Conservation (phyloP, 37 sponge, comb jelly and placozoan genomes). For the Axinella damicornis region DNA sequence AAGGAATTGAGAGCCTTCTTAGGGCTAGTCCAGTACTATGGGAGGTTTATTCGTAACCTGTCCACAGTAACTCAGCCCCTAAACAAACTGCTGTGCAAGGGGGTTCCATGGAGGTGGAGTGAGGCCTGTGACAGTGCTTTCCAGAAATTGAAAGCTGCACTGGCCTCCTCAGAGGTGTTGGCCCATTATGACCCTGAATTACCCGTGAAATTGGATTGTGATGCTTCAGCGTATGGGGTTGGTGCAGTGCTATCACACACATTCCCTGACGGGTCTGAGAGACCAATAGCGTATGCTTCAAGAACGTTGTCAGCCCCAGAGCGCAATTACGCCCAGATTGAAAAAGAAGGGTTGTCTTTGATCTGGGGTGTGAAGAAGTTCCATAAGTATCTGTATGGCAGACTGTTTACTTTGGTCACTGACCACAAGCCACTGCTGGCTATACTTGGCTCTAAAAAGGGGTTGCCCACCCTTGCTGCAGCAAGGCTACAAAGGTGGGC, state of each 20-base stretch:
- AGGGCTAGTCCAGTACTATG: conserved; percentile 10
- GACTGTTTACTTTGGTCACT: conserved; percentile 11
- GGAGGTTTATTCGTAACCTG: conserved; percentile 1
- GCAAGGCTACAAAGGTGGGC: conserved; percentile 65
- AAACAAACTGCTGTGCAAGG: background rate
- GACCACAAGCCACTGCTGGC: conserved; percentile 41
- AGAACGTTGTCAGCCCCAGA: background rate
- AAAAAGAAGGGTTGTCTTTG: conserved; percentile 7
- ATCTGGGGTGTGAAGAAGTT: conserved; percentile 8
- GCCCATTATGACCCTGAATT: conserved; percentile 1
- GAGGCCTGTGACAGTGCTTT: background rate
- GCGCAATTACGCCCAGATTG: conserved; percentile 9
- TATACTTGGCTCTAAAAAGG: conserved; percentile 45
- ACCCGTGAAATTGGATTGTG: background rate
- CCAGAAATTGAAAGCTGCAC: background rate
- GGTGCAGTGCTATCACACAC: conserved; percentile 7
- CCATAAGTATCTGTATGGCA: conserved; percentile 14
- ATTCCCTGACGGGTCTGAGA: background rate
- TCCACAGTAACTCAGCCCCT: background rate
- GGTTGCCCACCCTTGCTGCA: conserved; percentile 39
- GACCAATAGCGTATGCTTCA: conserved; percentile 7
- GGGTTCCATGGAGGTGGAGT: background rate
- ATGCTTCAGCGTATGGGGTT: conserved; percentile 4
- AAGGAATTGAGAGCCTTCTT: conserved; percentile 10
- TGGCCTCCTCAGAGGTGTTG: background rate